Percentiles rank a stretch among this genome's conserved stretches.
Evolutionary conservation across 2,113 vertebrate species (phyloP).

Genomic region (Indicator indicator): DNA sequence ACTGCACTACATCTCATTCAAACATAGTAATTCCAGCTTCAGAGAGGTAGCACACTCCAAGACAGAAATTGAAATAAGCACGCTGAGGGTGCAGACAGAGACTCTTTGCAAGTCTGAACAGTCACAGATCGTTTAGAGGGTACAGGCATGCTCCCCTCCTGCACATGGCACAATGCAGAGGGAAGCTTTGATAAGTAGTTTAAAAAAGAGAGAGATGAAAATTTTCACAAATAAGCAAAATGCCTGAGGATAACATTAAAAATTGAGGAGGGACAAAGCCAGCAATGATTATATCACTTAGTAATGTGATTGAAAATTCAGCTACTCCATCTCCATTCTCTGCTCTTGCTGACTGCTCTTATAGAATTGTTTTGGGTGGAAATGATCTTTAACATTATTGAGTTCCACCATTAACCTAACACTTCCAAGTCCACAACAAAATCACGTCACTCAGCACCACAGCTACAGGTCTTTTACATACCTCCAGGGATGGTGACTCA

Average conservation of each 20-base stretch:
- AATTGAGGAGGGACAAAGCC: not conserved
- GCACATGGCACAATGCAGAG: fast-evolving
- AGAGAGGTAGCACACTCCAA: not conserved
- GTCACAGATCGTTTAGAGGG: too few relatives aligned
- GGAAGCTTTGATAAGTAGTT: not conserved
- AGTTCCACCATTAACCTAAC: too few relatives aligned
- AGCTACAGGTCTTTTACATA: too few relatives aligned
- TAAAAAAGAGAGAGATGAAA: not conserved
- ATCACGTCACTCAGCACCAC: too few relatives aligned
- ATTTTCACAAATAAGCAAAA: not conserved
- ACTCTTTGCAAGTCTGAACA: fast-evolving
- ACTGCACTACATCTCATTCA: not conserved
- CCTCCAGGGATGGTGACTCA: too few relatives aligned
- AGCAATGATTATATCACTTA: not conserved
- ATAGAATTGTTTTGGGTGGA: too few relatives aligned
- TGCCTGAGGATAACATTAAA: not conserved
- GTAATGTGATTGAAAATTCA: not conserved
- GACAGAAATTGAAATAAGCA: not conserved
- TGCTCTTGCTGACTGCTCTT: not conserved
- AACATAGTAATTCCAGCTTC: not conserved
- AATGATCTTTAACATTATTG: too few relatives aligned
- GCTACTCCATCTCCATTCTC: fast-evolving
- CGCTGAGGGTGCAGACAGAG: not conserved
- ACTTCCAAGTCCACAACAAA: too few relatives aligned
- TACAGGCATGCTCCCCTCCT: fast-evolving